These are phyloP conservation scores for Isurus oxyrinchus DNA, from an alignment of 2,113 vertebrate genomes.

Conservation along the genomic window DNA sequence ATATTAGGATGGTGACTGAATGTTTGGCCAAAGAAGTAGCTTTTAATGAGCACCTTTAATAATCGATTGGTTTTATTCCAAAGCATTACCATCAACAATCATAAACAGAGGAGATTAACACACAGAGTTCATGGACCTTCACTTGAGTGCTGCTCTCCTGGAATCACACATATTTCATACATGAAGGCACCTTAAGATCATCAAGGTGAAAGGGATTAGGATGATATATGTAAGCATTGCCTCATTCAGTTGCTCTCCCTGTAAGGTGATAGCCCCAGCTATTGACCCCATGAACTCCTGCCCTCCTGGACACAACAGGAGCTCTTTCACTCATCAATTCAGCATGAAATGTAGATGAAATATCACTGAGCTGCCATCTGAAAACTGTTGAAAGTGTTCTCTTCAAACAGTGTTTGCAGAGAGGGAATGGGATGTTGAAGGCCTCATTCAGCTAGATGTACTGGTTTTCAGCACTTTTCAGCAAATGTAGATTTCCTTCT, in stretches of 20 bases:
- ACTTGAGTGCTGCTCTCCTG: not conserved
- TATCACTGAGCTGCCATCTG: not conserved
- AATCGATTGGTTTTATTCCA: not conserved
- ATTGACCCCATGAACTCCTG: not conserved
- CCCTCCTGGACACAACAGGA: not conserved
- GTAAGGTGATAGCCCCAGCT: not conserved
- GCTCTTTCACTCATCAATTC: constrained; percentile 1
- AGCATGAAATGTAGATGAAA: not conserved
- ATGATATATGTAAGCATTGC: too few species aligned
- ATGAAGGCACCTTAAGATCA: not conserved
- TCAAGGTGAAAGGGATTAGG: not conserved
- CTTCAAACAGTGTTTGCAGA: not conserved
- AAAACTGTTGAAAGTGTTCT: not conserved
- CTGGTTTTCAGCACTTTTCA: not conserved
- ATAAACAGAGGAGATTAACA: not conserved
- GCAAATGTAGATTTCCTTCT: not conserved
- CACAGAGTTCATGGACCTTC: not conserved
- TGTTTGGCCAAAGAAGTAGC: not conserved
- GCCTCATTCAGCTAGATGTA: not conserved
- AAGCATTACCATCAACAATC: not conserved
- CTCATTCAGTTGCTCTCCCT: not conserved
- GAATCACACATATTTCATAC: not conserved
- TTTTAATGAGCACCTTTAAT: not conserved
- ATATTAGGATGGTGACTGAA: not conserved
- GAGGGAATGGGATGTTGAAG: not conserved